These are phyloP conservation scores for Macrochelys suwanniensis DNA, from an alignment of 2,797 vertebrate genomes.

Conservation along the genomic window DNA sequence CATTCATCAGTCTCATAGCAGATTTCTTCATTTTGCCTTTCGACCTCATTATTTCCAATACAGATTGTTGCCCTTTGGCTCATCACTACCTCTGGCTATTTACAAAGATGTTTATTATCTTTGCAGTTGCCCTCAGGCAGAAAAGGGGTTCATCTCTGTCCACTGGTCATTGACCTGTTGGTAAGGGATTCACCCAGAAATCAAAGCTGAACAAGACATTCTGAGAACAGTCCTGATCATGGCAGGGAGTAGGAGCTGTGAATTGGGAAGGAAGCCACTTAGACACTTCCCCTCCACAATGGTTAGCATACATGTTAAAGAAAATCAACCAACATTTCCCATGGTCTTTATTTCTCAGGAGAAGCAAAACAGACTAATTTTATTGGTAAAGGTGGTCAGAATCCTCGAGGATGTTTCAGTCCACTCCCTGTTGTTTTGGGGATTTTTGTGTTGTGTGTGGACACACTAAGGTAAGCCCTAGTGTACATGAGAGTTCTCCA, in stretches of 20 bases:
- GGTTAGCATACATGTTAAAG: neutral
- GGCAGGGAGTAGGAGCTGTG: neutral
- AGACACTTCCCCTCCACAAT: neutral
- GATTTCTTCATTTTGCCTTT: slow-evolving; percentile 12
- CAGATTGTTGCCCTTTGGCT: slow-evolving; percentile 1
- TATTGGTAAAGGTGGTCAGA: neutral
- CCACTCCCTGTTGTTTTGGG: neutral
- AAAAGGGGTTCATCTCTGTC: neutral
- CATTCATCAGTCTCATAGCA: neutral
- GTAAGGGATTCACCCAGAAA: neutral
- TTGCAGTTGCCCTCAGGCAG: slow-evolving; percentile 17
- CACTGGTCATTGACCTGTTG: neutral
- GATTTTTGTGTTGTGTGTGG: rapidly evolving
- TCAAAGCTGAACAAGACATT: slow-evolving; percentile 9
- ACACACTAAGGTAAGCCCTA: neutral
- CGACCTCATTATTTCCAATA: neutral
- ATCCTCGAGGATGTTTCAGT: neutral
- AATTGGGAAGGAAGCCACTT: neutral
- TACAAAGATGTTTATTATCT: slow-evolving; percentile 1
- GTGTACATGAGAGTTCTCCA: neutral
- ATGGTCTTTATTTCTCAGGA: neutral
- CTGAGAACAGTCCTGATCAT: neutral
- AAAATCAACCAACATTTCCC: neutral
- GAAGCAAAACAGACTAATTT: neutral
- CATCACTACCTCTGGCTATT: neutral